Evolutionary conservation across 2,113 vertebrate genomes (phyloP).

Genomic region (Callithrix jacchus): DNA sequence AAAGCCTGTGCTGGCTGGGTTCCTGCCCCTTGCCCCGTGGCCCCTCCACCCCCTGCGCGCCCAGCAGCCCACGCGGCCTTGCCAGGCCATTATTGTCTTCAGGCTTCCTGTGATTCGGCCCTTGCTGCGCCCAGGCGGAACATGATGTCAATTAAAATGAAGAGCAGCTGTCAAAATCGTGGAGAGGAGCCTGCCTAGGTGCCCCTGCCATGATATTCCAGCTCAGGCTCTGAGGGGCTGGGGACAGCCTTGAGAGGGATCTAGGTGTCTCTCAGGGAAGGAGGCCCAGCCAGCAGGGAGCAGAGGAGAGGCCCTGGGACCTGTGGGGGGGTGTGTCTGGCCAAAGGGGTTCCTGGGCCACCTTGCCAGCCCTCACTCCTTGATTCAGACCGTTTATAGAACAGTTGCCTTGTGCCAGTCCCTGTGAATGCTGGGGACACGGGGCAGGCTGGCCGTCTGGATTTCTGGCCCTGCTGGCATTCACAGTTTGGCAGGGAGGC

Average conservation of each 20-base stretch:
- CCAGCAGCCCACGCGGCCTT: not conserved
- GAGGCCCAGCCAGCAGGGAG: not conserved
- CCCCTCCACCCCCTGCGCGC: fast-evolving
- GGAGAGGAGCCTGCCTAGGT: not conserved
- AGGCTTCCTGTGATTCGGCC: not conserved
- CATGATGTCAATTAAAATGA: not conserved
- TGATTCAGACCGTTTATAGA: not conserved
- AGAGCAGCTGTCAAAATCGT: not conserved
- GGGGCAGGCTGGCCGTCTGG: not conserved
- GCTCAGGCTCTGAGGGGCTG: not conserved
- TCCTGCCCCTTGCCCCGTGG: not conserved
- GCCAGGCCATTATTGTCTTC: not conserved
- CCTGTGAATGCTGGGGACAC: not conserved
- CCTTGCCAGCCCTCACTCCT: not conserved
- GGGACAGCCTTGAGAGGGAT: not conserved
- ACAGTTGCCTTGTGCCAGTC: not conserved
- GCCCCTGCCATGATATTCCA: not conserved
- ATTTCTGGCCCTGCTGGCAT: not conserved
- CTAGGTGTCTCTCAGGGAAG: not conserved
- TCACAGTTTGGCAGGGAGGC: not conserved
- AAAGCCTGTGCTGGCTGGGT: not conserved
- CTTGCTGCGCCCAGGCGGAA: not conserved
- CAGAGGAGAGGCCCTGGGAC: not conserved
- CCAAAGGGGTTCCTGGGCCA: fast-evolving
- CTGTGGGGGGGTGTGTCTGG: not conserved